Conservation (phyloP, 1,140 invertebrate genomes). For the Neotoxoptera formosana region DNA sequence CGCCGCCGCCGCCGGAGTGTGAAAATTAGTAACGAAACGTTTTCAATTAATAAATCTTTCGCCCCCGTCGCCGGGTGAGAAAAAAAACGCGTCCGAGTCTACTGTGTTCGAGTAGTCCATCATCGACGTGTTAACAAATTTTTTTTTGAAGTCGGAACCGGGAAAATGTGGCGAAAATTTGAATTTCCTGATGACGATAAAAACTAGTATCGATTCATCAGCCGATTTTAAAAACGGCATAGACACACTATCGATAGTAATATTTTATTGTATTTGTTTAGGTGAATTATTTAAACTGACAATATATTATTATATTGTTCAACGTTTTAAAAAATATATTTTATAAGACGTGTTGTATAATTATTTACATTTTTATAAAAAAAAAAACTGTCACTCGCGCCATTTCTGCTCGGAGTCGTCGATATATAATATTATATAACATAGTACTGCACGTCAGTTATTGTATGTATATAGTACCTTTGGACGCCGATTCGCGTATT, state of each 20-base stretch:
- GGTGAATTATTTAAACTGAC: background rate
- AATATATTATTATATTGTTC: background rate
- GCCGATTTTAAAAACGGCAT: background rate
- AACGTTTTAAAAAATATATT: too few relatives aligned
- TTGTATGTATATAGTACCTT: too few relatives aligned
- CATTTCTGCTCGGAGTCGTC: too few relatives aligned
- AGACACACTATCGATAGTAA: background rate
- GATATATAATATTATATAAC: too few relatives aligned
- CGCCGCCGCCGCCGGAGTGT: background rate
- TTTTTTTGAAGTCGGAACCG: background rate
- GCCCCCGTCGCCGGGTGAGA: background rate
- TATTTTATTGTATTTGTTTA: background rate
- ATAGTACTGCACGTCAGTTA: too few relatives aligned
- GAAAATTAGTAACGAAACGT: slow-evolving; percentile 17
- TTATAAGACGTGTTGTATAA: too few relatives aligned
- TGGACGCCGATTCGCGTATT: background rate
- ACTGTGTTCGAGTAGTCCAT: background rate
- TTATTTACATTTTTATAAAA: too few relatives aligned
- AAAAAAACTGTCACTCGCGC: too few relatives aligned
- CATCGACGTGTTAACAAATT: background rate
- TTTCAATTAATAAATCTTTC: slow-evolving; percentile 9
- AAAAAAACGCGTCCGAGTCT: background rate
- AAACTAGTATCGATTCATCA: background rate
- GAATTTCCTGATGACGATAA: background rate
- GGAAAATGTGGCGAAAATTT: background rate